These are phyloP conservation scores for Echeneis naucrates DNA, from an alignment of 2,797 vertebrate genomes.

Conservation along the genomic window DNA sequence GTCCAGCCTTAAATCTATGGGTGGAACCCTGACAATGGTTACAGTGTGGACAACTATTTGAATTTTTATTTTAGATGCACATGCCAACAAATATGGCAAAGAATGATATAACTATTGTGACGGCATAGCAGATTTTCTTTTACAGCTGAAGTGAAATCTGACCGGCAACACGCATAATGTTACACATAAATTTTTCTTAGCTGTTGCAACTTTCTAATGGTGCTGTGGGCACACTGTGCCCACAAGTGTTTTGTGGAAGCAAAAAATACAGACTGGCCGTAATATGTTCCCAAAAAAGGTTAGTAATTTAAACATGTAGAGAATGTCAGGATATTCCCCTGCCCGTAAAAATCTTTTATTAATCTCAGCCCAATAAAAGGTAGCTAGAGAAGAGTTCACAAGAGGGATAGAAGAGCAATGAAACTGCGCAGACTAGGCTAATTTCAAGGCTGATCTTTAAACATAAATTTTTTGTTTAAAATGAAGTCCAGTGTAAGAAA, in stretches of 20 bases:
- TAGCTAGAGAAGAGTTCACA: neutral
- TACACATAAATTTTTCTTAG: slow-evolving; percentile 4
- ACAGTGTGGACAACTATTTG: slow-evolving; percentile 7
- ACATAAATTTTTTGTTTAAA: neutral
- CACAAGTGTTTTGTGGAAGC: neutral
- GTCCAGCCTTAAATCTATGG: slow-evolving; percentile 30
- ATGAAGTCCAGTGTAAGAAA: neutral
- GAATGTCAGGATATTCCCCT: neutral
- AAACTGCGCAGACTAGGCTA: neutral
- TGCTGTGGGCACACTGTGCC: neutral
- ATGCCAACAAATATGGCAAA: slow-evolving; percentile 13
- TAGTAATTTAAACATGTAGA: neutral
- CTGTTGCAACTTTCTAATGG: neutral
- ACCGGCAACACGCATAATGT: neutral
- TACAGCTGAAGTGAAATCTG: slow-evolving; percentile 7
- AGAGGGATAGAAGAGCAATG: neutral
- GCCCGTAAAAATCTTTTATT: neutral
- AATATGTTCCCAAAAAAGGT: slow-evolving; percentile 6
- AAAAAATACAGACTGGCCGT: neutral
- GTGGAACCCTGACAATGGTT: slow-evolving; percentile 45
- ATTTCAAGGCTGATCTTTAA: slow-evolving; percentile 1
- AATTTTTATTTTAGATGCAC: slow-evolving; percentile 35
- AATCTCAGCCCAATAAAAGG: neutral
- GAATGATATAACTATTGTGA: slow-evolving; percentile 16
- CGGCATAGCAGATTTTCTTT: slow-evolving; percentile 8